phyloP scores from a whole-genome alignment of 1,140 invertebrate genomes.

The Calephelis virginiensis region DNA sequence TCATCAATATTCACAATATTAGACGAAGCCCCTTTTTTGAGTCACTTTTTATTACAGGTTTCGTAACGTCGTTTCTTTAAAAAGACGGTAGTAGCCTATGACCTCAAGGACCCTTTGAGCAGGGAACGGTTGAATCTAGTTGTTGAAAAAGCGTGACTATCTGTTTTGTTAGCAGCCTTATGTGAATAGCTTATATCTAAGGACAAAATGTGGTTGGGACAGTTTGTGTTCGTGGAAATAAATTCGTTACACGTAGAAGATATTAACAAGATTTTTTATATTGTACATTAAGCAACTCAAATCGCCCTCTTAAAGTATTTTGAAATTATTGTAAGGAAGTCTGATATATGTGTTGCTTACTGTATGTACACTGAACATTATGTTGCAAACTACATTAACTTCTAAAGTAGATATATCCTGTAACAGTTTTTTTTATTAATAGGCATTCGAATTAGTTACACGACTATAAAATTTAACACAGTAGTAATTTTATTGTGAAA shows the following conservation, averaged over 20 bases:
- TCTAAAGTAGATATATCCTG: too few species aligned
- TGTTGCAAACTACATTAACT: too few species aligned
- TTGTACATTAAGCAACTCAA: background rate
- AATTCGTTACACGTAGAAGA: constrained; percentile 2
- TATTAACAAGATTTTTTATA: background rate
- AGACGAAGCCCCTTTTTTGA: constrained; percentile 66
- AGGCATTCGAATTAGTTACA: too few species aligned
- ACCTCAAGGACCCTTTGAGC: constrained; percentile 50
- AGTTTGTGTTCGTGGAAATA: constrained; percentile 28
- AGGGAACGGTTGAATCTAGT: constrained; percentile 61
- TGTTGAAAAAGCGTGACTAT: constrained; percentile 61
- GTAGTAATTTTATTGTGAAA: too few species aligned
- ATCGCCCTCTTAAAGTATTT: background rate
- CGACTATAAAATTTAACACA: too few species aligned
- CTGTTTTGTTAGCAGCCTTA: constrained; percentile 43
- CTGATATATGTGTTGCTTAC: too few species aligned
- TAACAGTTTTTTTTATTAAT: too few species aligned
- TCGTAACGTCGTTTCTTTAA: constrained; percentile 66
- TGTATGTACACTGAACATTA: too few species aligned
- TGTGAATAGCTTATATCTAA: constrained; percentile 42
- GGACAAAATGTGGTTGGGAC: constrained; percentile 36
- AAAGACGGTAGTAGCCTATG: constrained; percentile 67
- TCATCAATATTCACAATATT: constrained; percentile 78
- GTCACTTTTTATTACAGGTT: constrained; percentile 55
- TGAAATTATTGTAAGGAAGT: background rate